Evolutionary conservation across 2,888 invertebrate genomes (phyloP).

Genomic region (Hypercompe scribonia): DNA sequence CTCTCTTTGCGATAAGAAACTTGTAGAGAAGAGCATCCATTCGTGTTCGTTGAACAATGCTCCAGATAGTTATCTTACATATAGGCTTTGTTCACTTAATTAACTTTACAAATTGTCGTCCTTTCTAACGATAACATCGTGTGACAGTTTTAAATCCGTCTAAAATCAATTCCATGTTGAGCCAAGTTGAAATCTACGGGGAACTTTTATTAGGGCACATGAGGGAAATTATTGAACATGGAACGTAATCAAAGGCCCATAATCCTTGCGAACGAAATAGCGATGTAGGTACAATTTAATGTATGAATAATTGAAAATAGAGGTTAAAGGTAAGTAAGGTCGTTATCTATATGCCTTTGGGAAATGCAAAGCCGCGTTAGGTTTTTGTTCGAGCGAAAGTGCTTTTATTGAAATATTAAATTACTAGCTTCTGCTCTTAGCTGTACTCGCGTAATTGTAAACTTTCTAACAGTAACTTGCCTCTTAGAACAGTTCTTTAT

Average conservation of each 20-base stretch:
- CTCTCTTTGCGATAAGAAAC: slow-evolving; percentile 72
- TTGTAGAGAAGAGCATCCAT: slow-evolving; percentile 68
- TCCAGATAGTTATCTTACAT: slow-evolving; percentile 70
- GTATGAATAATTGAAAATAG: slow-evolving; percentile 82
- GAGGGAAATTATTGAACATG: slow-evolving; percentile 67
- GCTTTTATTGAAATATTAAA: slow-evolving; percentile 64
- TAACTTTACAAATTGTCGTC: slow-evolving; percentile 76
- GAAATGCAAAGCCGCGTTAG: slow-evolving; percentile 71
- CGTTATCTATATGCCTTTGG: slow-evolving; percentile 75
- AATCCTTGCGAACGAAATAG: slow-evolving; percentile 61
- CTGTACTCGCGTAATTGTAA: neutral
- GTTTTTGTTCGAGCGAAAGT: slow-evolving; percentile 68
- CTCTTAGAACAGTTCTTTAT: neutral
- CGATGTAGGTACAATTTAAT: slow-evolving; percentile 69
- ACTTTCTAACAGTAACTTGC: neutral
- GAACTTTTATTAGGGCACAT: slow-evolving; percentile 59
- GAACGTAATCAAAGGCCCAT: slow-evolving; percentile 69
- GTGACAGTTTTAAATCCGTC: slow-evolving; percentile 57
- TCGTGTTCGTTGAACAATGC: slow-evolving; percentile 73
- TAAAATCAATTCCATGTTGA: slow-evolving; percentile 57
- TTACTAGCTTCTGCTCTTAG: slow-evolving; percentile 41
- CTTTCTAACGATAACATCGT: slow-evolving; percentile 60
- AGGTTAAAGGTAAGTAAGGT: slow-evolving; percentile 77
- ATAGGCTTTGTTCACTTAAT: slow-evolving; percentile 76
- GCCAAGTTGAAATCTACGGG: slow-evolving; percentile 46